phyloP scores from a whole-genome alignment of 2,113 vertebrate species.

The Pedionomus torquatus region DNA sequence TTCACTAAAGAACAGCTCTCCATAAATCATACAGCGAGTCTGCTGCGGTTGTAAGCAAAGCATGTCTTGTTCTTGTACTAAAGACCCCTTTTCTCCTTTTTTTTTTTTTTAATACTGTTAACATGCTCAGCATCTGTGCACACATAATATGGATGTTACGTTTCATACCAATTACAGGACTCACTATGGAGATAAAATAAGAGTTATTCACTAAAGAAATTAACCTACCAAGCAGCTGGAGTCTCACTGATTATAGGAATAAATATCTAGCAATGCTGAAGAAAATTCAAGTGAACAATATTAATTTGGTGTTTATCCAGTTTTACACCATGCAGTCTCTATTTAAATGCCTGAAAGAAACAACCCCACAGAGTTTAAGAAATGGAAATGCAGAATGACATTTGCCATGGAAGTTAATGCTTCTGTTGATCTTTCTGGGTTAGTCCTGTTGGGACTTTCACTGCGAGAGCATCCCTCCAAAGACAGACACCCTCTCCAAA shows the following conservation, averaged over 20 bases:
- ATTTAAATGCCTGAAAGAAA: slow-evolving; percentile 5
- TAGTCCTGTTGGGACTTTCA: background rate
- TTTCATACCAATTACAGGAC: background rate
- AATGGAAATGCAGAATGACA: background rate
- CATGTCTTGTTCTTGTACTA: background rate
- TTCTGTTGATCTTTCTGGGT: background rate
- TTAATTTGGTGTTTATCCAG: background rate
- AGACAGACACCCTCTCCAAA: background rate
- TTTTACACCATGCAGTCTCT: background rate
- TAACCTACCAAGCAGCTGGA: slow-evolving; percentile 27
- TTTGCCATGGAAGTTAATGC: background rate
- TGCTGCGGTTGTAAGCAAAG: background rate
- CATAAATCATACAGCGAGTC: rapidly evolving
- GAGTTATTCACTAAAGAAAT: background rate
- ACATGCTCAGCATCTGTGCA: slow-evolving; percentile 9
- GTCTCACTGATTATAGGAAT: background rate
- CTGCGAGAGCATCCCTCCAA: background rate
- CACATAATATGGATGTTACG: background rate
- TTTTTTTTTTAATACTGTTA: background rate
- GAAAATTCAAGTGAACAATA: background rate
- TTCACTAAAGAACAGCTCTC: background rate
- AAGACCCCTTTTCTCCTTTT: background rate
- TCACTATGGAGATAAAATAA: background rate
- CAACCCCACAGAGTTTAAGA: background rate
- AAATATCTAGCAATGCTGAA: background rate